Conservation (phyloP, 2,888 invertebrate species). For the Phragmatobia fuliginosa region DNA sequence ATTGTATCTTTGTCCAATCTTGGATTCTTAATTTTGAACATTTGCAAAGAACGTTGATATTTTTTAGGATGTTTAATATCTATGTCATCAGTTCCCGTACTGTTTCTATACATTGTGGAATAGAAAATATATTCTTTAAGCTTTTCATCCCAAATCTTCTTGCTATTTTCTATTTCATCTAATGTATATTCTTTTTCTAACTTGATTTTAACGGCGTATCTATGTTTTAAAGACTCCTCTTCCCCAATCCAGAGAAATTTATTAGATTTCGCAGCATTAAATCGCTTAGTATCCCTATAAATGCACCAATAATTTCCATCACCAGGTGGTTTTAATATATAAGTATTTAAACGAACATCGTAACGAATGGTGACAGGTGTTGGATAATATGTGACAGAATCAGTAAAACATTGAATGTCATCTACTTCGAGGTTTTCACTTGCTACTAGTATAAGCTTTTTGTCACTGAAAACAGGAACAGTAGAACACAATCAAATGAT, state of each 20-base stretch:
- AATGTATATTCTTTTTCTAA: conserved; percentile 52
- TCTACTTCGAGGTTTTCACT: conserved; percentile 58
- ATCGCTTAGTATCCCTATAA: conserved; percentile 64
- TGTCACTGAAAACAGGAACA: conserved; percentile 60
- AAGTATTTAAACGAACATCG: conserved; percentile 51
- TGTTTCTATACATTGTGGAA: conserved; percentile 63
- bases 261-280: conserved; percentile 66
- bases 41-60: conserved; percentile 53
- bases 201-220: conserved; percentile 69
- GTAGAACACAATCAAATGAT: background rate
- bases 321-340: conserved; percentile 58
- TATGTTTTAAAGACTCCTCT: conserved; percentile 59
- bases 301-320: conserved; percentile 83
- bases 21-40: conserved; percentile 52
- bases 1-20: conserved; percentile 55
- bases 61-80: conserved; percentile 36
- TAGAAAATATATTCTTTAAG: conserved; percentile 72
- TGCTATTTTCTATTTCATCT: conserved; percentile 39
- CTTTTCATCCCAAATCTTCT: conserved; percentile 62
- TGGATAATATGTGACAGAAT: conserved; percentile 68
- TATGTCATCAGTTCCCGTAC: conserved; percentile 46
- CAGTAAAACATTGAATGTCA: conserved; percentile 75
- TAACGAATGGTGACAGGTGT: conserved; percentile 57
- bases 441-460: conserved; percentile 61
- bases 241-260: conserved; percentile 68